These are phyloP conservation scores for Vulpes lagopus DNA, from an alignment of 2,113 vertebrate genomes.

Conservation along the genomic window DNA sequence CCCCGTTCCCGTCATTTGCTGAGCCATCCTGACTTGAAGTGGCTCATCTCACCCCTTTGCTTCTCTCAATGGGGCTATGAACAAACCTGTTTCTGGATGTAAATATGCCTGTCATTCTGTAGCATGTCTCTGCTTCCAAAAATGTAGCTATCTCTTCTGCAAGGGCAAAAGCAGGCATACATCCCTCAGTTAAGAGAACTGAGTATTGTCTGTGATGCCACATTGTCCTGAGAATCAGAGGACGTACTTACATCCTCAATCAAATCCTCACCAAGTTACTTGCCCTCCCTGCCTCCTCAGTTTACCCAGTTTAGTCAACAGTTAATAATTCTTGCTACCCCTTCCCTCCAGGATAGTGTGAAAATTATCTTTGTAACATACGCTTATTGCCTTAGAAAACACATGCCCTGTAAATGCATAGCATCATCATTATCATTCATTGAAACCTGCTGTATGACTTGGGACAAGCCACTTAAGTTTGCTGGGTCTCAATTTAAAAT, in stretches of 20 bases:
- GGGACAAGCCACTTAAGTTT: constrained; percentile 48
- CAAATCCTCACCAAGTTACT: background rate
- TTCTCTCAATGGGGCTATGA: background rate
- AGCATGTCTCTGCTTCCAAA: background rate
- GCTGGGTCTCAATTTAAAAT: constrained; percentile 74
- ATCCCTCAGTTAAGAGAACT: background rate
- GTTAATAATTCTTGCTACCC: background rate
- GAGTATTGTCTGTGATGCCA: background rate
- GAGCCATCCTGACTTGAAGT: background rate
- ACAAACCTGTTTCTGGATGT: background rate
- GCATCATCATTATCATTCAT: constrained; percentile 40
- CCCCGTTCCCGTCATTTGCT: background rate
- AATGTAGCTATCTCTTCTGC: background rate
- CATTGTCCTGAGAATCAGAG: background rate
- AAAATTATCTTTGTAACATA: constrained; percentile 23
- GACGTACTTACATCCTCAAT: background rate
- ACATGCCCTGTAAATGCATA: background rate
- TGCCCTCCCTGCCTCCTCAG: background rate
- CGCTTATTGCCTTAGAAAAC: background rate
- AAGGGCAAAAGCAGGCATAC: background rate
- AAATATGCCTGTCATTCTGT: background rate
- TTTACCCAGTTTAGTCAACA: constrained; percentile 21
- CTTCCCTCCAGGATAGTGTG: background rate
- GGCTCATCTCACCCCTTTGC: background rate
- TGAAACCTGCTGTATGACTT: constrained; percentile 49